A percentile compares a stretch with the other conserved stretches of the same genome.
These are phyloP conservation scores for Eupeodes luniger DNA, from an alignment of 2,888 invertebrate genomes.

Conservation along the genomic window DNA sequence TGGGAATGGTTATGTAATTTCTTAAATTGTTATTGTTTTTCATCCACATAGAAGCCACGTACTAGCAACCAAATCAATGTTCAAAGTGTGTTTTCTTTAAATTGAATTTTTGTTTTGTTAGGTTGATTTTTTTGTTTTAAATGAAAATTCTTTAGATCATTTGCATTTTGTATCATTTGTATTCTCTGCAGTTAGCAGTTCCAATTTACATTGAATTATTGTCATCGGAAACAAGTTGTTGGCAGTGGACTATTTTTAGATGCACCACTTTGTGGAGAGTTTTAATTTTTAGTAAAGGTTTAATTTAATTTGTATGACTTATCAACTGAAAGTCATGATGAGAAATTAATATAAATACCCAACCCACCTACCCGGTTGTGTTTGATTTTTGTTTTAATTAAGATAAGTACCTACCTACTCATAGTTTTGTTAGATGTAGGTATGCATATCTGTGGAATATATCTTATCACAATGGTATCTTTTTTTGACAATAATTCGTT, in stretches of 20 bases:
- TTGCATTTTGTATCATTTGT: conserved; percentile 22
- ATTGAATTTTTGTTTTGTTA: neutral
- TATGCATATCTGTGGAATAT: neutral
- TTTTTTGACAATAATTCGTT: neutral
- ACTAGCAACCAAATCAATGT: neutral
- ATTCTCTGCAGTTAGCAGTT: neutral
- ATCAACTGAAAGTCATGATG: conserved; percentile 9
- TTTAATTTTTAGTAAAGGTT: neutral
- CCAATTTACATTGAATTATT: conserved; percentile 22
- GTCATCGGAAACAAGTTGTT: conserved; percentile 64
- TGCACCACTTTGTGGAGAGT: conserved; percentile 27
- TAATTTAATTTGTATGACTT: neutral
- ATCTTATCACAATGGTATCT: neutral
- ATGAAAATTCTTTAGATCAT: neutral
- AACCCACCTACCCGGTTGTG: neutral
- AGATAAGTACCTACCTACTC: neutral
- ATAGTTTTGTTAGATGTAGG: neutral
- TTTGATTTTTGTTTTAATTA: neutral
- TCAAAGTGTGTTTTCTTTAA: conserved; percentile 10
- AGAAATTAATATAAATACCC: neutral
- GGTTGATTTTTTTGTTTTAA: neutral
- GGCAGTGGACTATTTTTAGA: conserved; percentile 60
- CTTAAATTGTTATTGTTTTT: conserved; percentile 16
- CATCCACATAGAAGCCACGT: conserved; percentile 22
- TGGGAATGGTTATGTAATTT: conserved; percentile 55